Conservation (phyloP, 1,140 invertebrate species). For the Vanessa tameamea region DNA sequence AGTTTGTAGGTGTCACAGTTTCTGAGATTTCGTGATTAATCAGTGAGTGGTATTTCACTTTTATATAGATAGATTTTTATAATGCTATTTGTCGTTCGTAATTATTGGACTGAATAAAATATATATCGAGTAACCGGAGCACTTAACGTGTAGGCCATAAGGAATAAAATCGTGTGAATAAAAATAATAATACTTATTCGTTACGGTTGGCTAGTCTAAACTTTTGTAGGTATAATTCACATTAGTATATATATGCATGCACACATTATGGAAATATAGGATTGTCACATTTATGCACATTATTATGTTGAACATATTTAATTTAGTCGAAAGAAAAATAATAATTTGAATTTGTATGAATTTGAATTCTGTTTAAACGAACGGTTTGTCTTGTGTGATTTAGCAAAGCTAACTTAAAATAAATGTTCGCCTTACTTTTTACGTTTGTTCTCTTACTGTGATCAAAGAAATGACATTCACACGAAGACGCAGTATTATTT, state of each 20-base stretch:
- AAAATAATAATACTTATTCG: constrained; percentile 5
- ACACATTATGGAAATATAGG: neutral
- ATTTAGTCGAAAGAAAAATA: neutral
- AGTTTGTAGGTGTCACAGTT: too few relatives aligned
- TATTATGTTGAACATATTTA: neutral
- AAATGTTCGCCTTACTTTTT: too few relatives aligned
- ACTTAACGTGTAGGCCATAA: neutral
- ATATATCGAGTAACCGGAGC: neutral
- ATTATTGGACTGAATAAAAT: constrained; percentile 13
- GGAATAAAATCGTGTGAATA: neutral
- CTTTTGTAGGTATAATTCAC: constrained; percentile 14
- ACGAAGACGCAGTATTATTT: too few relatives aligned
- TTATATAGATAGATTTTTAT: neutral
- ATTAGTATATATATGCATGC: constrained; percentile 9
- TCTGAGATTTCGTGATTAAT: too few relatives aligned
- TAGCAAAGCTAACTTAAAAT: too few relatives aligned
- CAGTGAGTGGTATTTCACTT: too few relatives aligned
- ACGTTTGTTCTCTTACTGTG: too few relatives aligned
- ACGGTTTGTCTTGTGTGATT: too few relatives aligned
- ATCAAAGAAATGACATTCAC: too few relatives aligned
- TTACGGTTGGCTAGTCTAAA: constrained; percentile 13
- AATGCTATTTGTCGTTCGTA: constrained; percentile 9
- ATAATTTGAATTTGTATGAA: too few relatives aligned
- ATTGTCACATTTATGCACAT: neutral
- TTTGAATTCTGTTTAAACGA: too few relatives aligned